Evolutionary conservation across 2,797 vertebrate genomes (phyloP), one percentile per base, ranked within the genome.

Genomic region (Cyprinella venusta): DNA sequence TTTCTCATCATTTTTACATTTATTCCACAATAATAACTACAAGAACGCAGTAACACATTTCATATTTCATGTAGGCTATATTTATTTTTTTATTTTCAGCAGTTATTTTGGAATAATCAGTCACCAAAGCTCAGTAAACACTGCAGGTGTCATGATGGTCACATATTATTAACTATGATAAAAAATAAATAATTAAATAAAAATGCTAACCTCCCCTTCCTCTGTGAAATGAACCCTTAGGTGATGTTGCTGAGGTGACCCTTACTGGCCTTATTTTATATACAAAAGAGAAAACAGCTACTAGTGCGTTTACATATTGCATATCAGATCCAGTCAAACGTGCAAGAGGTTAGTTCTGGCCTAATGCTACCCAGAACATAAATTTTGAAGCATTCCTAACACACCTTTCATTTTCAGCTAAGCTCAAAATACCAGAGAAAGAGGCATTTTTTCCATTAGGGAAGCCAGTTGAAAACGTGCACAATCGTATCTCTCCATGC

Each of bases 401-500:
- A 45, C 59, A 59, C 63, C 76, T 75, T 85, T 85, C 54, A 81
- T 83, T 80, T 83, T 61, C 79, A 87, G 76, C 59, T n/a, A 38
- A 24, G 69, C 12, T 16, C 5, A 33, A 84, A 84, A 71, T 87
- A 90, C 82, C 70, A 83, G 84, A 70, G 56, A 81, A 64, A 69
- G 30, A 24, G 84, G 65, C 78, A 48, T 89, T 89, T 80, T 26
- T 91, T 90, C 89, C 88, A 90, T 86, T 77, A 76, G 85, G 8
- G 72, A 59, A 65, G 67, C 52, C 52, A 78, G 76, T 30, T 36
- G 88, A 86, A 85, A 59, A 54, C 52, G 0, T 0, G 0, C 45
- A 89, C 86, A 89, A 92, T 92, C 91, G 88, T 90, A 68, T 89
- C 87, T 42, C 79, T 86, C 82, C 89, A 86, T 87, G 86, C 80